Base-by-base conservation (phyloP, 2,797 vertebrate species). In the Cephalopachus bancanus region DNA sequence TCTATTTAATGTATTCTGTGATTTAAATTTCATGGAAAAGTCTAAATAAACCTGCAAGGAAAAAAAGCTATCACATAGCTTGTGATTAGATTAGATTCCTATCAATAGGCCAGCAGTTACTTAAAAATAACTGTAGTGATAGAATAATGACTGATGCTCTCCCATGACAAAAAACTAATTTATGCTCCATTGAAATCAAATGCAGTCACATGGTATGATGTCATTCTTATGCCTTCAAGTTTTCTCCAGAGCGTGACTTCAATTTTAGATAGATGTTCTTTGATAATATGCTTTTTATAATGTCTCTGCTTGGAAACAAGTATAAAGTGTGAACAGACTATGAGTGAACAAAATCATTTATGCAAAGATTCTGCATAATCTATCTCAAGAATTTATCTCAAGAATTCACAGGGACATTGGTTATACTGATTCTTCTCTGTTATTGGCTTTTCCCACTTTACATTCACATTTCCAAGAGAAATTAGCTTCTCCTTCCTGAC, bases 181-280 rank as follows among this genome's bases (percentile, higher is more conserved):
- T 85, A 81, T 78, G 8, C 67, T 89, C 33, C 37, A 15, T 57
- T 62, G 67, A 86, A 95, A 87, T 28, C 49, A 69, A 89, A 62
- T 28, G 16, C 15, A 28, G 79, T 62, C 89, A 60, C 33, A 51
- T 4, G n/a, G 11, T 0, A 0, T 44, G 3, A 64, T 88, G 12
- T n/a, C 30, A 51, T 64, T 22, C 72, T 51, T 4, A 7, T 20
- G 28, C 20, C 22, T 89, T 62, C 24, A 72, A 33, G 2, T 91
- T 84, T 93, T 93, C 33, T 76, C 71, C 24, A 83, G n/a, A 53
- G 55, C 17, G 37, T 92, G 20, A 59, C 60, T 72, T 96, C 60
- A 91, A 26, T 78, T 78, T 97, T 89, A 87, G 78, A 75, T 59
- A 86, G 79, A 74, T 90, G 10, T 57, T 87, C 59, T 91, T 93